A percentile compares a stretch with the other conserved stretches of the same genome.
These are phyloP conservation scores for Oncorhynchus gorbuscha DNA, from an alignment of 2,113 vertebrate genomes.

Conservation along the genomic window DNA sequence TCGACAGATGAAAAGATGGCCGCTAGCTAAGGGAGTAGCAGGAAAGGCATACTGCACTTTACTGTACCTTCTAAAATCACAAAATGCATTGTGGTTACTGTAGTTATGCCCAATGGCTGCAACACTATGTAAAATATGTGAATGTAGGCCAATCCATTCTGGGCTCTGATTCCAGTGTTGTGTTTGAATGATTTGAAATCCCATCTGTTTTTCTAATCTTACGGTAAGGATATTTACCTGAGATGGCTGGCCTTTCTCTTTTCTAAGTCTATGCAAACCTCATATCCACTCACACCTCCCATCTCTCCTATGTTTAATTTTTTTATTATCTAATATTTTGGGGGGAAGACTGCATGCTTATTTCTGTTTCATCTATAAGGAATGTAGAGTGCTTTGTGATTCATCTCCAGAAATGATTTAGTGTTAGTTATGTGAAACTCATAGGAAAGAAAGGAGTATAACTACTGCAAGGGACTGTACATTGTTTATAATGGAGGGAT, in stretches of 20 bases:
- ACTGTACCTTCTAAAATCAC: not conserved
- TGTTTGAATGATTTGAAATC: constrained; percentile 4
- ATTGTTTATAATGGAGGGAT: no score
- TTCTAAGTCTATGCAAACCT: constrained; percentile 15
- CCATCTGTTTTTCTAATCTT: not conserved
- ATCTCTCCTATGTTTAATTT: not conserved
- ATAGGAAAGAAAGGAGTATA: no score
- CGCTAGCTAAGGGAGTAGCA: not conserved
- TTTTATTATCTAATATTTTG: no score
- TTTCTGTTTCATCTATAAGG: no score
- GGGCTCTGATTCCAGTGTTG: constrained; percentile 25
- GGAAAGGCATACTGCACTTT: not conserved
- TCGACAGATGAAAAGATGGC: not conserved
- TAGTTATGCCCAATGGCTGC: not conserved
- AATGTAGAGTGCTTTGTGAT: no score
- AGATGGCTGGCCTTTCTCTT: constrained; percentile 15
- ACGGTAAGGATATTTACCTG: not conserved
- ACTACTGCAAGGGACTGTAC: not conserved
- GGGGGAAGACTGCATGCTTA: no score
- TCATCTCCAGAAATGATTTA: no score
- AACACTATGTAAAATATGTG: not conserved
- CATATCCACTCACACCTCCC: not conserved
- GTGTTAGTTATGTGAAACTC: no score
- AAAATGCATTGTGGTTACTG: not conserved
- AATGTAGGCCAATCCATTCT: constrained; percentile 12